Evolutionary conservation across 2,113 vertebrate species (phyloP), one percentile per base, ranked within the genome.

Genomic region (Hyperopisus bebe): DNA sequence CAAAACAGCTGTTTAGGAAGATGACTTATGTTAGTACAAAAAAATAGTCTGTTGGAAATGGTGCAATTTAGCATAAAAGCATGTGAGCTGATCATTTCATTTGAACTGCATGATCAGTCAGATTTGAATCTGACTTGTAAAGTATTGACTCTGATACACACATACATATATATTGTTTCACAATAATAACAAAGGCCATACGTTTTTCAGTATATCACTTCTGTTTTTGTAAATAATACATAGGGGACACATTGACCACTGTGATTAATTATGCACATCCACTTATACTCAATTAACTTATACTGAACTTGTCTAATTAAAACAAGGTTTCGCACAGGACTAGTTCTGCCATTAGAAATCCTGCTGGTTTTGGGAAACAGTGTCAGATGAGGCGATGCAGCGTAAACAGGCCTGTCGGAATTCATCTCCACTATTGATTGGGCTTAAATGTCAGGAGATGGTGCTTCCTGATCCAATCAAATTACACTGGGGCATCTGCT

Each of bases 381-480:
- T 77, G 74, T 42, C 74, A 80, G 31, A 42, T 80, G 74, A 42
- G 74, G 6, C 13, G 0, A 80, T 77, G 13, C 31, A 39, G 31
- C 31, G 9, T 80, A 27, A 80, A 42, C 74, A 80, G 35, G 5
- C 17, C 35, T 80, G 74, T 19, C 74, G 42, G 31, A 66, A 6
- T 35, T 47, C n/a, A 58, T 44, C 46, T 47, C 24, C 86, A 86
- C 44, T 50, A 91, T 58, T 89, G 83, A 90, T 90, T 42, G 19
- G 11, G 19, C 5, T 21, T 15, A 62, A 77, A 35, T 15, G 10
- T 42, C 84, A 70, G 82, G 66, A 89, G 24, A 77, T 87, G 48
- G 13, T 89, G 55, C 89, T 89, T 90, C 31, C 31, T 15, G 83
- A 27, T 31, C 89, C 27, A 27, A 42, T 90, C 85, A 88, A 48